phyloP scores from a whole-genome alignment of 2,113 vertebrate species.

The Mohoua ochrocephala region DNA sequence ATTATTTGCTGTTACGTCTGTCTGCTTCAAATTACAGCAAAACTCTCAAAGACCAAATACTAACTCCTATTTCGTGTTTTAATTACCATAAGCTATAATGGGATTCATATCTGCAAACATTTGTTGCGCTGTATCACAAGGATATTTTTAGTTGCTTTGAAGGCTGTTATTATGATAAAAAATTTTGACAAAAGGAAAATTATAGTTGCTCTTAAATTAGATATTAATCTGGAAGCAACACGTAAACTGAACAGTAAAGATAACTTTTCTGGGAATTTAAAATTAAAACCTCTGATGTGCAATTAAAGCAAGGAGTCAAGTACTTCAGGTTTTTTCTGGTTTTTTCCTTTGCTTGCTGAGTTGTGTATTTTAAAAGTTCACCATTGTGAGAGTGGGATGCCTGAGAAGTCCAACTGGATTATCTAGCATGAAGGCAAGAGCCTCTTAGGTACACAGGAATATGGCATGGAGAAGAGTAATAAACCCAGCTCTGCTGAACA shows the following conservation, averaged over 20 bases:
- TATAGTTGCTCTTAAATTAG: constrained; percentile 4
- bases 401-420: neutral
- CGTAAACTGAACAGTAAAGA: neutral
- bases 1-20: neutral
- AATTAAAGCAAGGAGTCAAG: neutral
- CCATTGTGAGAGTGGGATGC: neutral
- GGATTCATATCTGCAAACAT: constrained; percentile 3
- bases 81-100: neutral
- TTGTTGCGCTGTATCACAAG: neutral
- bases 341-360: neutral
- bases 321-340: neutral
- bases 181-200: neutral
- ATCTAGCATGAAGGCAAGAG: neutral
- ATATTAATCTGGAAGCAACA: neutral
- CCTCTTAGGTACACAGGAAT: neutral
- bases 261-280: neutral
- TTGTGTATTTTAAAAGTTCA: neutral
- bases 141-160: constrained; percentile 6
- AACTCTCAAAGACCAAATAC: neutral
- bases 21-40: neutral
- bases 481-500: neutral
- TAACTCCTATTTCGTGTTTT: constrained; percentile 1
- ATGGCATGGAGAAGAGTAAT: neutral
- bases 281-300: neutral
- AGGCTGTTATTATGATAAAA: constrained; percentile 31